phyloP scores from a whole-genome alignment of 2,113 vertebrate genomes.

The Stictonetta naevosa region DNA sequence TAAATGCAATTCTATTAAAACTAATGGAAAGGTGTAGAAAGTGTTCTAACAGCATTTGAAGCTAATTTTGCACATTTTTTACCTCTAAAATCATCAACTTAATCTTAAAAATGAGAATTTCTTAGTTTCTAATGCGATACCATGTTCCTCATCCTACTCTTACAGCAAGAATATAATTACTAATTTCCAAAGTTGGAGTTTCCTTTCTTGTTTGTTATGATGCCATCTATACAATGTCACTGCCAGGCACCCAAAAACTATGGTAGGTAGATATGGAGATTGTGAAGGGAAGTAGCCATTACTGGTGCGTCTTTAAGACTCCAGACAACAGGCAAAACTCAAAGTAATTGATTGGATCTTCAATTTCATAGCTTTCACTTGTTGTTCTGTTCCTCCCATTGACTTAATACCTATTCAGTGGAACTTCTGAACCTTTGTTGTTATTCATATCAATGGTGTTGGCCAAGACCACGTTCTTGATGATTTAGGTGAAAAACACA shows the following conservation, averaged over 20 bases:
- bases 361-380: not conserved
- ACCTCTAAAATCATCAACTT: not conserved
- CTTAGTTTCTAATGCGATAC: not conserved
- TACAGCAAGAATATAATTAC: not conserved
- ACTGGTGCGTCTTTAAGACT: not conserved
- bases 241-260: not conserved
- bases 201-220: not conserved
- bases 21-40: not conserved
- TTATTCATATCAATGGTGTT: not conserved
- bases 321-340: not conserved
- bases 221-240: not conserved
- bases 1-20: not conserved
- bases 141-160: not conserved
- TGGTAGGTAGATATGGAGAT: not conserved
- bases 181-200: not conserved
- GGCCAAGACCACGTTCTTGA: not conserved
- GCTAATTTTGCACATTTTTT: not conserved
- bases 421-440: not conserved
- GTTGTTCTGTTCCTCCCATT: not conserved
- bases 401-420: not conserved
- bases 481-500: not conserved
- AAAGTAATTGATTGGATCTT: not conserved
- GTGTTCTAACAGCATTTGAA: not conserved
- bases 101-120: not conserved
- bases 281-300: not conserved